Conservation (phyloP, 2,797 vertebrate genomes). For the Hippocampus kuda region DNA sequence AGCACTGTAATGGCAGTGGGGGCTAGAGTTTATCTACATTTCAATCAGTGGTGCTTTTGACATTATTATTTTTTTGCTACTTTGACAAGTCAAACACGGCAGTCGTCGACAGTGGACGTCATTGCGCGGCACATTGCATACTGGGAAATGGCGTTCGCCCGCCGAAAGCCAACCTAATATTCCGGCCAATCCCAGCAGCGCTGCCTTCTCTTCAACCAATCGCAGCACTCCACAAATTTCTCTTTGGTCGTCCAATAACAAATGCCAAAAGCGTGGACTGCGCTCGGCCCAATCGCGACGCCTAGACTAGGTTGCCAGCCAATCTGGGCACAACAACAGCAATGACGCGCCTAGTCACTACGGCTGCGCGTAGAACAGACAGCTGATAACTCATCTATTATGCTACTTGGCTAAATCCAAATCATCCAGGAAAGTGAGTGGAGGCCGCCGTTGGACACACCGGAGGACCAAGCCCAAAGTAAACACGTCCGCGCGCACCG, state of each 20-base stretch:
- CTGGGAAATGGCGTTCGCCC: conserved; percentile 29
- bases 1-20: too few relatives aligned
- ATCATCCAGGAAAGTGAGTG: conserved; percentile 69
- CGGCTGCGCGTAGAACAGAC: conserved; percentile 71
- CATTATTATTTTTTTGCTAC: too few relatives aligned
- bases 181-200: conserved; percentile 33
- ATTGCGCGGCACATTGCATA: conserved; percentile 11
- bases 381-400: conserved; percentile 85
- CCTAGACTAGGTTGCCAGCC: conserved; percentile 9
- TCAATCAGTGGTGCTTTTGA: too few relatives aligned
- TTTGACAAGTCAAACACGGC: too few relatives aligned
- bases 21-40: too few relatives aligned
- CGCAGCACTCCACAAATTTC: conserved; percentile 14
- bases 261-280: conserved; percentile 28
- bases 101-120: not conserved
- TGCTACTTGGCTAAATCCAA: conserved; percentile 88
- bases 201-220: conserved; percentile 14
- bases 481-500: conserved; percentile 40
- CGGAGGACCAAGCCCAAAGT: conserved; percentile 59
- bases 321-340: conserved; percentile 69
- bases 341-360: conserved; percentile 57
- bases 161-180: conserved; percentile 5
- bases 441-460: conserved; percentile 68
- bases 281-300: conserved; percentile 36
- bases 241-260: conserved; percentile 10